Evolutionary conservation across 35 echinoderm and acorn worm genomes (phyloP).

Genomic region (Heliocidaris tuberculata): DNA sequence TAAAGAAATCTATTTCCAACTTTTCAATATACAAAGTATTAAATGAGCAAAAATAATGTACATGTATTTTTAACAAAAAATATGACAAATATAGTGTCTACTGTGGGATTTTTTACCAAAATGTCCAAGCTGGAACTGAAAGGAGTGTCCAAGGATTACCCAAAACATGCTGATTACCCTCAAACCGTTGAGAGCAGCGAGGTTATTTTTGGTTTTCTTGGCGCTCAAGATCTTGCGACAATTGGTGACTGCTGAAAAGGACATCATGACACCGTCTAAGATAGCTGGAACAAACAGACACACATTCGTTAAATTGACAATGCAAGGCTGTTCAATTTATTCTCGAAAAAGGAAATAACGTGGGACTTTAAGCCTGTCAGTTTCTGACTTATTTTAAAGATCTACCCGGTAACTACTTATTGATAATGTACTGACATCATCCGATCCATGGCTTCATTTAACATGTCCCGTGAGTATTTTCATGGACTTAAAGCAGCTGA

Average conservation of each 20-base stretch:
- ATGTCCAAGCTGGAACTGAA: conserved; percentile 26
- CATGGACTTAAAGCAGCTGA: too few species aligned
- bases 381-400: neutral
- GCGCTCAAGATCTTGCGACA: conserved; percentile 65
- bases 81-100: too few species aligned
- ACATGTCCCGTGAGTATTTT: too few species aligned
- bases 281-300: neutral
- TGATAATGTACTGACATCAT: neutral
- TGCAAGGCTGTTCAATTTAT: neutral
- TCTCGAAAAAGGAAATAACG: neutral
- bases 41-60: too few species aligned
- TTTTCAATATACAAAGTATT: too few species aligned
- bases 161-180: conserved; percentile 90
- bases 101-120: conserved; percentile 8
- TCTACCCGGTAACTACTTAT: neutral
- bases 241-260: conserved; percentile 76
- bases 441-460: too few species aligned
- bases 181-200: conserved; percentile 80
- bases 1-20: too few species aligned
- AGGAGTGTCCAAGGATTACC: conserved; percentile 82
- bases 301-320: neutral
- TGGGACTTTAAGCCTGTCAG: neutral
- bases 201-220: conserved; percentile 53
- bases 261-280: conserved; percentile 49
- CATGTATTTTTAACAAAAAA: too few species aligned